Conservation (phyloP, 1,140 invertebrate genomes). For the Hirudo medicinalis region DNA sequence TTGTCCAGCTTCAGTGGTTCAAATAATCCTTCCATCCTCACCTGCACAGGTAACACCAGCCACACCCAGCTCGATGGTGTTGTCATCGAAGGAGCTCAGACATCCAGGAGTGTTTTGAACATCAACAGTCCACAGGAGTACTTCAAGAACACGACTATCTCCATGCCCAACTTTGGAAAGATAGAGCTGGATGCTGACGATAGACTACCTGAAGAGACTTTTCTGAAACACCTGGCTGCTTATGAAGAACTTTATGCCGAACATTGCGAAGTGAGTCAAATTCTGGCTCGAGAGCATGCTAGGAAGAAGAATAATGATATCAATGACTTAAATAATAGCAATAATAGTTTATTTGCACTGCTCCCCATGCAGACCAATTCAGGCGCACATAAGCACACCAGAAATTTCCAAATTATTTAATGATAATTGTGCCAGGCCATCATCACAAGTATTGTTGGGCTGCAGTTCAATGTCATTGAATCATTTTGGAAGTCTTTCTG, state of each 20-base stretch:
- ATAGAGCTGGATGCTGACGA: conserved; percentile 53
- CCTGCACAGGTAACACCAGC: conserved; percentile 27
- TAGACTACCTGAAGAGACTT: conserved; percentile 57
- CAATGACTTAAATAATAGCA: too few species aligned
- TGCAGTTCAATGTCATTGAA: conserved; percentile 78
- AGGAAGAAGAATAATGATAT: too few species aligned
- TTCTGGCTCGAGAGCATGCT: neutral
- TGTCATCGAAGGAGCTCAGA: conserved; percentile 2
- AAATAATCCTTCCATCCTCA: conserved; percentile 26
- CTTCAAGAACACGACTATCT: conserved; percentile 61
- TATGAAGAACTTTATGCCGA: conserved; percentile 71
- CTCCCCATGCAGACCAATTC: too few species aligned
- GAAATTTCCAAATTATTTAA: too few species aligned
- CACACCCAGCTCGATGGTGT: neutral
- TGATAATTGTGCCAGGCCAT: conserved; percentile 50
- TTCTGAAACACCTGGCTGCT: conserved; percentile 53
- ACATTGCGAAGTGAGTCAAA: conserved; percentile 59
- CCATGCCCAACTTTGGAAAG: conserved; percentile 67
- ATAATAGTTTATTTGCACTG: too few species aligned
- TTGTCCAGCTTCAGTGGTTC: neutral
- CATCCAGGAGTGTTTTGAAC: neutral
- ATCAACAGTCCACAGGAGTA: conserved; percentile 49
- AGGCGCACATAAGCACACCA: too few species aligned
- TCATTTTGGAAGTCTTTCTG: conserved; percentile 83
- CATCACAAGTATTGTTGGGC: conserved; percentile 75